phyloP scores from a whole-genome alignment of 2,888 invertebrate species.

The Ichneumon xanthorius region DNA sequence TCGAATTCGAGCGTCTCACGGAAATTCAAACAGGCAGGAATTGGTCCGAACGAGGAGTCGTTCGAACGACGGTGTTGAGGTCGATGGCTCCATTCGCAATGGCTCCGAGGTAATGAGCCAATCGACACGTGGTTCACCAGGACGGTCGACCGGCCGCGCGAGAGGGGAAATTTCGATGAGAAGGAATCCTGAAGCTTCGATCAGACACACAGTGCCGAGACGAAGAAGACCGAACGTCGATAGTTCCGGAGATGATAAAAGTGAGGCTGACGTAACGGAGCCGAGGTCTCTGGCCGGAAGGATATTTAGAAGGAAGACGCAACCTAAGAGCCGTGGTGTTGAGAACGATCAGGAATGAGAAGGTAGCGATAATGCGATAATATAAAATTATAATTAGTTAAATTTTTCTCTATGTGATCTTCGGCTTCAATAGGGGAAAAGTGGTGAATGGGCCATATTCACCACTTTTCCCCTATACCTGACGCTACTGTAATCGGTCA shows the following conservation, averaged over 20 bases:
- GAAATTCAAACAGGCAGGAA: neutral
- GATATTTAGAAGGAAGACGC: neutral
- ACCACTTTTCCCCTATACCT: too few species aligned
- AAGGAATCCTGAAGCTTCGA: neutral
- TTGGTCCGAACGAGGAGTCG: neutral
- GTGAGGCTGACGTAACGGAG: neutral
- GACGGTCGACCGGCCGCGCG: neutral
- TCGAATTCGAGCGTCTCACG: neutral
- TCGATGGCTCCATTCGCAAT: neutral
- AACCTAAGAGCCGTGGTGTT: neutral
- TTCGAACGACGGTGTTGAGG: neutral
- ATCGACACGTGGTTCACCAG: neutral
- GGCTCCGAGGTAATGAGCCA: too few species aligned
- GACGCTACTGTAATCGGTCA: neutral
- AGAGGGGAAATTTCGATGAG: neutral
- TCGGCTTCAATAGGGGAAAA: neutral
- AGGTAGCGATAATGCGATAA: too few species aligned
- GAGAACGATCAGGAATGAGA: neutral
- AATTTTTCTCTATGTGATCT: neutral
- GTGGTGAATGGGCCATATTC: too few species aligned
- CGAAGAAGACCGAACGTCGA: neutral
- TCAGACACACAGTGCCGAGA: neutral
- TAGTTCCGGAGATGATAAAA: neutral
- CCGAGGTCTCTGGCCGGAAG: neutral
- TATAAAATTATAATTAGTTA: too few species aligned